Percentiles rank a stretch among this genome's conserved stretches.
These are phyloP conservation scores for Regulus satrapa DNA, from an alignment of 2,113 vertebrate species.

Conservation along the genomic window DNA sequence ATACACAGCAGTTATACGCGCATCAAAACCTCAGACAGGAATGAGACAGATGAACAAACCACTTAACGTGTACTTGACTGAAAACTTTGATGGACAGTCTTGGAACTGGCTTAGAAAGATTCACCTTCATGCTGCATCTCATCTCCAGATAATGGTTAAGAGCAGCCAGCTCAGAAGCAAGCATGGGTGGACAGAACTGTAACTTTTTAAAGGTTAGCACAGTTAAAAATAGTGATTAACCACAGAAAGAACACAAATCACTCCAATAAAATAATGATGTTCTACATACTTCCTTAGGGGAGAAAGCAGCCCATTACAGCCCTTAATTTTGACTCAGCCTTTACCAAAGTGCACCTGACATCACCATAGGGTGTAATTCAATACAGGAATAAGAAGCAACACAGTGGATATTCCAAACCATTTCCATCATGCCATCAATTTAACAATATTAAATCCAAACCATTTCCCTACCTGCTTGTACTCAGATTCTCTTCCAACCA, in stretches of 20 bases:
- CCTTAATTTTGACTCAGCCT: constrained; percentile 10
- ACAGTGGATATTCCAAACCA: background rate
- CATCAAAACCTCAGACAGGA: background rate
- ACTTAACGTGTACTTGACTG: background rate
- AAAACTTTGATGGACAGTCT: background rate
- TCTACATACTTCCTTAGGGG: background rate
- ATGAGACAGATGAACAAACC: background rate
- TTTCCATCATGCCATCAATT: background rate
- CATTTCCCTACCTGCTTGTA: constrained; percentile 89
- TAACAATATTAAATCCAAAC: background rate
- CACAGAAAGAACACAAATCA: background rate
- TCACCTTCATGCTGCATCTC: background rate
- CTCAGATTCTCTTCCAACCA: constrained; percentile 92
- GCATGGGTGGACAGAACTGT: background rate
- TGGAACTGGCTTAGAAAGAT: background rate
- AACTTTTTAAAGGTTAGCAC: constrained; percentile 1
- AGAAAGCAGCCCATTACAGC: background rate
- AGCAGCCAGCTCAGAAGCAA: background rate
- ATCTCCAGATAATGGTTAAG: background rate
- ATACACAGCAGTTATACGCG: background rate
- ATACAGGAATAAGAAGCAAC: background rate
- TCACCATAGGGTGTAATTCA: background rate
- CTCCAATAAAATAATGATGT: background rate
- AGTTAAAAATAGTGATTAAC: background rate
- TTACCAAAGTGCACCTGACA: background rate